A percentile compares a stretch with the other conserved stretches of the same genome.
phyloP scores from a whole-genome alignment of 2,888 invertebrate species.

The Amaurobius ferox region DNA sequence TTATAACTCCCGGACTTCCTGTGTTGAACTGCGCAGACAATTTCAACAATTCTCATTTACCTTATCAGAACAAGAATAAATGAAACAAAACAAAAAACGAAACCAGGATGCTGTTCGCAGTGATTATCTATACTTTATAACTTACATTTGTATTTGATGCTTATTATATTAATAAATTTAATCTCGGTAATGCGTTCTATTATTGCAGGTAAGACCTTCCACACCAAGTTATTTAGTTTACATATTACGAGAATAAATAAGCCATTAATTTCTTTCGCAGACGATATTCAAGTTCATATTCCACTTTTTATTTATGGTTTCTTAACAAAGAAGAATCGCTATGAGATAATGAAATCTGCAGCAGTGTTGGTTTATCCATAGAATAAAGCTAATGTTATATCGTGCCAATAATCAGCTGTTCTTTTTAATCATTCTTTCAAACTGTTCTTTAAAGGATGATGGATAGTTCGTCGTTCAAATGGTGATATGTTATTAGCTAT shows the following conservation, averaged over 20 bases:
- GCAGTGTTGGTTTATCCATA: neutral
- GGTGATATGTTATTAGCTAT: neutral
- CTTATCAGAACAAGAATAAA: too few species aligned
- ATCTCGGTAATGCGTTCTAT: neutral
- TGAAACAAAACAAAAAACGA: too few species aligned
- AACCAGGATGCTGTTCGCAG: too few species aligned
- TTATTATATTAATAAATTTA: too few species aligned
- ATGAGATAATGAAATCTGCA: neutral
- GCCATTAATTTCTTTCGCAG: neutral
- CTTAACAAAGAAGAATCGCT: neutral
- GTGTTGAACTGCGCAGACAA: too few species aligned
- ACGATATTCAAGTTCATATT: neutral
- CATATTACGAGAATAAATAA: neutral
- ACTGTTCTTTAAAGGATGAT: neutral
- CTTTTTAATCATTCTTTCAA: neutral
- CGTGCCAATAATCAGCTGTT: neutral
- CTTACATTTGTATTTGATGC: too few species aligned
- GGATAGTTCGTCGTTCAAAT: neutral
- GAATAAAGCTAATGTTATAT: neutral
- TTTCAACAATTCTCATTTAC: too few species aligned
- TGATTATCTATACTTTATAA: too few species aligned
- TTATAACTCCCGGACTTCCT: too few species aligned
- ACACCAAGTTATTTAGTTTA: neutral
- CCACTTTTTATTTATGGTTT: neutral
- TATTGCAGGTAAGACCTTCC: neutral